These are phyloP conservation scores for Conus canariensis DNA, from an alignment of 2,888 invertebrate genomes.

Conservation along the genomic window DNA sequence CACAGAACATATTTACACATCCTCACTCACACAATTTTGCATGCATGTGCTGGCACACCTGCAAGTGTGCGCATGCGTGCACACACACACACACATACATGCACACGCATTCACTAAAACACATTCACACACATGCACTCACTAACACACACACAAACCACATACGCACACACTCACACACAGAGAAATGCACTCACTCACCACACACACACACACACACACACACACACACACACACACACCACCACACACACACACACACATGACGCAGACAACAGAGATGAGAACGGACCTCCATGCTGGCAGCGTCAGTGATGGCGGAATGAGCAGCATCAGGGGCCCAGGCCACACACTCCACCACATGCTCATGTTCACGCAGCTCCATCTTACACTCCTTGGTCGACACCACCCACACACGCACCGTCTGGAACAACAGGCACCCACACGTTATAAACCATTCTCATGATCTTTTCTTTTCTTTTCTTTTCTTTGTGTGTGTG, in stretches of 20 bases:
- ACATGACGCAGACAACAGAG: not conserved
- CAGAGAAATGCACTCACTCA: not conserved
- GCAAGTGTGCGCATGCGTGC: not conserved
- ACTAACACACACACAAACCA: not conserved
- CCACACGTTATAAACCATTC: too few relatives aligned
- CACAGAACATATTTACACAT: not conserved
- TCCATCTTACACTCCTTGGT: slow-evolving; percentile 97
- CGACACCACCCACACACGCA: slow-evolving; percentile 96
- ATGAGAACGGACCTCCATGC: slow-evolving; percentile 69
- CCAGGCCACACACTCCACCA: slow-evolving; percentile 98
- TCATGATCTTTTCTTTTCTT: too few relatives aligned
- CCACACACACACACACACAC: not conserved
- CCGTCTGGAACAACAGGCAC: slow-evolving; percentile 81
- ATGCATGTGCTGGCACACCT: not conserved
- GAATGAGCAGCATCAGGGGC: slow-evolving; percentile 92
- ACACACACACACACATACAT: not conserved
- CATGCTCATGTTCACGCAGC: slow-evolving; percentile 98
- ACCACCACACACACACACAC: not conserved
- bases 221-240: not conserved
- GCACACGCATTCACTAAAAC: not conserved
- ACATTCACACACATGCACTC: not conserved
- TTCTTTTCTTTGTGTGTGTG: too few relatives aligned
- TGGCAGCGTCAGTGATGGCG: slow-evolving; percentile 80
- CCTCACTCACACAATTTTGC: not conserved
- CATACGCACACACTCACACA: not conserved